Evolutionary conservation across 2,888 invertebrate genomes (phyloP).

Genomic region (Villa cingulata): DNA sequence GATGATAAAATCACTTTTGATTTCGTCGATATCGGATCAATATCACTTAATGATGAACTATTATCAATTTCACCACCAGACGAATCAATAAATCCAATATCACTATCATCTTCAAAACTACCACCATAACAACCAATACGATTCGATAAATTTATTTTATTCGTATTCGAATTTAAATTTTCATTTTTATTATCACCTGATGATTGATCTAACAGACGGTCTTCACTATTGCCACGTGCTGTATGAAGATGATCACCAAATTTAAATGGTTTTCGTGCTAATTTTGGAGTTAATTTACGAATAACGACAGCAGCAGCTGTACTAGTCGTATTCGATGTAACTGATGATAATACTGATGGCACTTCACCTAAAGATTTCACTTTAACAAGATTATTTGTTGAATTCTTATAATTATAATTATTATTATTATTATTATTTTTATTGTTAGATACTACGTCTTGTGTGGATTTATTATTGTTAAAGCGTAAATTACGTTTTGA

Average conservation of each 20-base stretch:
- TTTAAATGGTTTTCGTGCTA: conserved; percentile 14
- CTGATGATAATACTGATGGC: background rate
- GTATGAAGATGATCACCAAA: conserved; percentile 2
- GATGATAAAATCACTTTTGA: background rate
- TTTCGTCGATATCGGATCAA: conserved; percentile 5
- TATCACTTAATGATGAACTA: conserved; percentile 12
- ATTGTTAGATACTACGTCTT: background rate
- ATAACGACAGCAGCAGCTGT: conserved; percentile 10
- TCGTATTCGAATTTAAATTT: background rate
- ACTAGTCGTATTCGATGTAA: background rate
- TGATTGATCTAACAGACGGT: conserved; percentile 7
- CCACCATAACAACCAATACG: background rate
- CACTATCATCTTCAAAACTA: conserved; percentile 10
- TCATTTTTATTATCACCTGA: background rate
- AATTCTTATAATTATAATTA: background rate
- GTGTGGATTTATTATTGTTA: background rate
- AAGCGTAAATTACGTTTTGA: conserved; percentile 3
- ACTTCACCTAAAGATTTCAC: background rate
- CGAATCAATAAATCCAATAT: conserved; percentile 15
- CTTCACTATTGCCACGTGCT: conserved; percentile 10
- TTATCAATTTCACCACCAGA: conserved; percentile 5
- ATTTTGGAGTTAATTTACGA: conserved; percentile 17
- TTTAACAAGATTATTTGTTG: background rate
- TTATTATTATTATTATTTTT: background rate
- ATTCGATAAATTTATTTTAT: too few species aligned